A percentile compares a stretch with the other conserved stretches of the same genome.
These are phyloP conservation scores for Malachius bipustulatus DNA, from an alignment of 2,888 invertebrate species.

Conservation along the genomic window DNA sequence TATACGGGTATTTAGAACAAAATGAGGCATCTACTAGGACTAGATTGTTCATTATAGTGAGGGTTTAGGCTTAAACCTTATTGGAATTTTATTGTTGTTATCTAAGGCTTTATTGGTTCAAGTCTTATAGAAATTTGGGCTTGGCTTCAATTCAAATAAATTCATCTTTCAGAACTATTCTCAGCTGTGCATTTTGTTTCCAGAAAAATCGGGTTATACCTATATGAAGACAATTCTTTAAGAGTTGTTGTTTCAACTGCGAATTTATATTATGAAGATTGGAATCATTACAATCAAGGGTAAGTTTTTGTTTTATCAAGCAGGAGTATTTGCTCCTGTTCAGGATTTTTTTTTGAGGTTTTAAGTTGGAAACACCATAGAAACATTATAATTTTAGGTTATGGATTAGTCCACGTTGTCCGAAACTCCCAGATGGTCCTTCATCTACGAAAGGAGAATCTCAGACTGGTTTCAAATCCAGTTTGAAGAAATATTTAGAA, in stretches of 20 bases:
- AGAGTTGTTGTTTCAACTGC: slow-evolving; percentile 84
- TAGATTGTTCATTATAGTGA: too few species aligned
- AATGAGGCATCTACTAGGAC: too few species aligned
- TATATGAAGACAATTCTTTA: slow-evolving; percentile 69
- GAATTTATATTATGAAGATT: slow-evolving; percentile 83
- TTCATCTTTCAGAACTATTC: too few species aligned
- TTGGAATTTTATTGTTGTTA: too few species aligned
- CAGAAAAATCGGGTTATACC: slow-evolving; percentile 79
- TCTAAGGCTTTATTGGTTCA: too few species aligned
- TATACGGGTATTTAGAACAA: too few species aligned
- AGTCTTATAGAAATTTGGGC: too few species aligned
- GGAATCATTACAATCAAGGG: slow-evolving; percentile 92
- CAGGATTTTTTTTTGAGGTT: not conserved
- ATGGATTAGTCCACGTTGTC: slow-evolving; percentile 80
- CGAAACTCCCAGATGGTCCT: slow-evolving; percentile 45
- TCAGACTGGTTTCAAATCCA: slow-evolving; percentile 68
- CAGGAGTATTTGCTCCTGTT: not conserved
- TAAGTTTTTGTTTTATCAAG: slow-evolving; percentile 30
- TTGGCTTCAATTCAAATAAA: too few species aligned
- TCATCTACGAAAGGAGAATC: slow-evolving; percentile 59
- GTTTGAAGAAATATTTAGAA: slow-evolving; percentile 62
- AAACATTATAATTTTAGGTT: slow-evolving; percentile 42
- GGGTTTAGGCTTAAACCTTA: too few species aligned
- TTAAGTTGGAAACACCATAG: not conserved
- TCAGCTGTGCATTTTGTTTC: too few species aligned